phyloP scores from a whole-genome alignment of 1,140 invertebrate genomes.

The Zaprionus taronus region DNA sequence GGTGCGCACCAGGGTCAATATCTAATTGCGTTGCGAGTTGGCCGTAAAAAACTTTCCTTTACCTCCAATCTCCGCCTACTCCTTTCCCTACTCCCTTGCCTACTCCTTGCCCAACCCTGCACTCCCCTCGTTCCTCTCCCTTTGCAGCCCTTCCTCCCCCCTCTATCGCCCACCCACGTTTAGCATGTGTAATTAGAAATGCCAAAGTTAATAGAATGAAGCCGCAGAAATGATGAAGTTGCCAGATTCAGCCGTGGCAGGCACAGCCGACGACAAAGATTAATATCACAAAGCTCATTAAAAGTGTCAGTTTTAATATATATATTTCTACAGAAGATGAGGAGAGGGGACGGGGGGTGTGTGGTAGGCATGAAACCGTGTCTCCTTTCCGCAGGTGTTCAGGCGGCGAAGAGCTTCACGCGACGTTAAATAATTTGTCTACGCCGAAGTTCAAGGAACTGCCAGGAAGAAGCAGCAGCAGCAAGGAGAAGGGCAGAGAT shows the following conservation, averaged over 20 bases:
- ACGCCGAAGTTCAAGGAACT: constrained; percentile 75
- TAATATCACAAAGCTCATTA: constrained; percentile 79
- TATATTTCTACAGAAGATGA: constrained; percentile 20
- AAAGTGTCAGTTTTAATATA: constrained; percentile 75
- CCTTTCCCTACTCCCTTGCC: background rate
- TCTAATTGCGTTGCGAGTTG: constrained; percentile 29
- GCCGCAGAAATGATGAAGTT: constrained; percentile 42
- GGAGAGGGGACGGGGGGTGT: background rate
- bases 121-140: background rate
- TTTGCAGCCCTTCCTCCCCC: background rate
- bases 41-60: constrained; percentile 7
- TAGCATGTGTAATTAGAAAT: constrained; percentile 41
- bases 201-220: constrained; percentile 41
- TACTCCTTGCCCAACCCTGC: background rate
- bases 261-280: constrained; percentile 64
- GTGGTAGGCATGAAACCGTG: background rate
- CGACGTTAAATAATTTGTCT: constrained; percentile 72
- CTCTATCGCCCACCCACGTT: background rate
- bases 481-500: background rate
- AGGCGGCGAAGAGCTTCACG: constrained; percentile 34
- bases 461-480: background rate
- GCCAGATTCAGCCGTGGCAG: constrained; percentile 20
- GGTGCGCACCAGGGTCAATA: constrained; percentile 27
- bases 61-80: background rate
- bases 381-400: constrained; percentile 14